phyloP scores from a whole-genome alignment of 30 jellyfish, hydroid and myxozoan genomes.

The Morbakka virulenta region DNA sequence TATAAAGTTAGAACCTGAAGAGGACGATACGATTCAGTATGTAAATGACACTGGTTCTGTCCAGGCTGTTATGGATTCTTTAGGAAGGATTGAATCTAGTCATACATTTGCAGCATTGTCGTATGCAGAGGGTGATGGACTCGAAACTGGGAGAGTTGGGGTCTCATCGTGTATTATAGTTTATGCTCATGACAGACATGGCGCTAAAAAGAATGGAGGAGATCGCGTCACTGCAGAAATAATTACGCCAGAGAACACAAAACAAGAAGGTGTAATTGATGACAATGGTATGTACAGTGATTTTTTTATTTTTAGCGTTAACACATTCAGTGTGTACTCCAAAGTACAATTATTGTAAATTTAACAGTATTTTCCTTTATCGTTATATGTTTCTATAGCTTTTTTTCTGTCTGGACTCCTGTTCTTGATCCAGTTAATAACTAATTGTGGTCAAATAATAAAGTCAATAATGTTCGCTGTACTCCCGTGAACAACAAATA shows the following conservation, averaged over 20 bases:
- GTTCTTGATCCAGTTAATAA: no score
- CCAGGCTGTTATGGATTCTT: constrained; percentile 74
- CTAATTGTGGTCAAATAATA: no score
- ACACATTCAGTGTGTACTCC: no score
- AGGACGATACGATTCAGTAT: constrained; percentile 95
- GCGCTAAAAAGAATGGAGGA: constrained; percentile 78
- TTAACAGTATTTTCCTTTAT: neutral
- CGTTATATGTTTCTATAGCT: no score
- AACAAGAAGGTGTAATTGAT: constrained; percentile 55
- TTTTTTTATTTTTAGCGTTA: neutral
- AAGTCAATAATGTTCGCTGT: no score
- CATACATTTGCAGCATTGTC: constrained; percentile 95
- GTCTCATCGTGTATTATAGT: constrained; percentile 69
- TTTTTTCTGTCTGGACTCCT: no score
- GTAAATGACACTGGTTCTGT: constrained; percentile 70
- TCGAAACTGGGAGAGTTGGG: constrained; percentile 94
- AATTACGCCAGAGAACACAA: constrained; percentile 76
- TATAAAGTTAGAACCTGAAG: constrained; percentile 92
- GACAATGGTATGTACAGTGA: constrained; percentile 74
- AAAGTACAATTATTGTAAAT: neutral
- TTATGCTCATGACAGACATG: constrained; percentile 95
- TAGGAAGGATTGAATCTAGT: constrained; percentile 89
- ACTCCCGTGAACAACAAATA: no score
- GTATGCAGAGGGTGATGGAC: constrained; percentile 97
- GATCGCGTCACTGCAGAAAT: constrained; percentile 84